phyloP scores from a whole-genome alignment of 1,140 invertebrate species.

The Holotrichia oblita region DNA sequence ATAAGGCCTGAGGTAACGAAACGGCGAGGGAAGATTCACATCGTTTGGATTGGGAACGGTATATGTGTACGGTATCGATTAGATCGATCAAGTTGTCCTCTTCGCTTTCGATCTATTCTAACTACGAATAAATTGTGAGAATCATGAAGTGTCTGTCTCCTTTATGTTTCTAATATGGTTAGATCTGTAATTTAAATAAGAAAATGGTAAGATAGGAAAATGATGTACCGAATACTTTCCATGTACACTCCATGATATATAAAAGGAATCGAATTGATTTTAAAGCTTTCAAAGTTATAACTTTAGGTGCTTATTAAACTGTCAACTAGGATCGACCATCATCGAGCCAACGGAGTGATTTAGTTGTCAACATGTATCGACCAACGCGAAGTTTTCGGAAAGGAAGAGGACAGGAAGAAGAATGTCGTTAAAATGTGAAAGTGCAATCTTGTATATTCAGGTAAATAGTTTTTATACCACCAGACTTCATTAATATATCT shows the following conservation, averaged over 20 bases:
- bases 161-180: conserved; percentile 13
- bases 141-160: conserved; percentile 10
- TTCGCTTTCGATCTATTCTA: not conserved
- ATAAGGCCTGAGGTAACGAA: conserved; percentile 19
- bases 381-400: no score
- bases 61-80: not conserved
- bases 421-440: no score
- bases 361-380: no score
- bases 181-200: conserved; percentile 5
- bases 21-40: not conserved
- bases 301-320: no score
- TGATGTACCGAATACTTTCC: not conserved
- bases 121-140: conserved; percentile 11
- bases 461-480: no score
- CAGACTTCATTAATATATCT: no score
- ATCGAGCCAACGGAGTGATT: no score
- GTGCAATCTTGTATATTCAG: no score
- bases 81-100: conserved; percentile 1
- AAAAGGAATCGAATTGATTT: not conserved
- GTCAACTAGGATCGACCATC: no score
- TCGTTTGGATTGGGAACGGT: not conserved
- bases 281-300: no score
- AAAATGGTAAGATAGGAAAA: not conserved
- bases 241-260: not conserved
- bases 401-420: no score